Conservation (phyloP, 2,888 invertebrate genomes). For the Syrista parreyssii region DNA sequence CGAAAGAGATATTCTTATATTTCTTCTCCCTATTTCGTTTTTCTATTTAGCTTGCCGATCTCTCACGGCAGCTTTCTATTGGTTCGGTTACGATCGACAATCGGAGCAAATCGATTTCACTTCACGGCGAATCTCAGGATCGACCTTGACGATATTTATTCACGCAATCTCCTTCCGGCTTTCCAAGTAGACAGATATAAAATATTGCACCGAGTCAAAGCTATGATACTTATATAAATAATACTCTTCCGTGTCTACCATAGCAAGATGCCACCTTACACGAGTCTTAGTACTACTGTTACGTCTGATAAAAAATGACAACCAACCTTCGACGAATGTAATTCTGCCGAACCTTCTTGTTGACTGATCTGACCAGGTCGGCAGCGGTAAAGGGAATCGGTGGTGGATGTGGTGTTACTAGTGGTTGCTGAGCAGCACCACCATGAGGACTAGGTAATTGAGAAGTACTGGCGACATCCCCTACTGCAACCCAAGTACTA, state of each 20-base stretch:
- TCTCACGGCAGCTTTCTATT: background rate
- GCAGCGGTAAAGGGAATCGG: constrained; percentile 73
- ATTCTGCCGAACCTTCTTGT: constrained; percentile 86
- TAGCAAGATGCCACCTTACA: background rate
- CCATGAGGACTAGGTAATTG: constrained; percentile 87
- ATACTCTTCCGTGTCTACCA: background rate
- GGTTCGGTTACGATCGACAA: background rate
- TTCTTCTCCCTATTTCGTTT: background rate
- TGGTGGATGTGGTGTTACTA: constrained; percentile 62
- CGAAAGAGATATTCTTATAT: constrained; percentile 5
- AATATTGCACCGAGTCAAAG: background rate
- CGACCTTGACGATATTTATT: background rate
- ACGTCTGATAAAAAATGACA: background rate
- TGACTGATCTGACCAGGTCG: constrained; percentile 80
- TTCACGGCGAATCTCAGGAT: background rate
- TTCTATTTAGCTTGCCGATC: background rate
- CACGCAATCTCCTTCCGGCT: background rate
- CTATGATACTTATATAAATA: background rate
- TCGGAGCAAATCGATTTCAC: background rate
- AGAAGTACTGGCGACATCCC: constrained; percentile 79
- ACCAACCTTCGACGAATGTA: constrained; percentile 76
- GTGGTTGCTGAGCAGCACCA: constrained; percentile 64
- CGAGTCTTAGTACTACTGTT: too few species aligned
- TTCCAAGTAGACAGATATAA: background rate
- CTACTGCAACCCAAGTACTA: constrained; percentile 89